These are phyloP conservation scores for Acanthisitta chloris DNA, from an alignment of 2,113 vertebrate genomes.

Conservation along the genomic window DNA sequence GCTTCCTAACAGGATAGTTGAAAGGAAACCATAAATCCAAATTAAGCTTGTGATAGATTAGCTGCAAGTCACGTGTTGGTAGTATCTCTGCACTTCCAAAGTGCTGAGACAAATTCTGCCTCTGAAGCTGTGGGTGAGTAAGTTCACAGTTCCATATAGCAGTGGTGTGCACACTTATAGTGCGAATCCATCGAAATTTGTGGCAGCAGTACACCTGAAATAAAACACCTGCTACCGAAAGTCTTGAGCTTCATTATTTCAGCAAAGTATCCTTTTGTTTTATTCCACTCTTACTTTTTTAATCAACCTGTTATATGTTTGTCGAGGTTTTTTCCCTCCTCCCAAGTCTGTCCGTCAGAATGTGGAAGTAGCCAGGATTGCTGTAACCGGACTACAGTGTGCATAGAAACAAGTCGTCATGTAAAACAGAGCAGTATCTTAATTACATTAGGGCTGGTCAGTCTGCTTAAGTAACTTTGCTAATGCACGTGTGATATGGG, in stretches of 20 bases:
- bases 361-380: not conserved
- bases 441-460: not conserved
- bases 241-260: not conserved
- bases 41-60: conserved; percentile 50
- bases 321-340: not conserved
- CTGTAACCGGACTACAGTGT: not conserved
- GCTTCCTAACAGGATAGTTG: conserved; percentile 6
- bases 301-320: not conserved
- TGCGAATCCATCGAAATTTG: not conserved
- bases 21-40: conserved; percentile 41
- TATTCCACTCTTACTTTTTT: not conserved
- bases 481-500: not conserved
- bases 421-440: not conserved
- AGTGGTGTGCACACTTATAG: not conserved
- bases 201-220: fast-evolving
- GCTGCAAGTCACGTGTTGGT: not conserved
- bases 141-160: not conserved
- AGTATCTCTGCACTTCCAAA: not conserved
- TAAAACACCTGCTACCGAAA: too few species aligned
- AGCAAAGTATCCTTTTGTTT: not conserved
- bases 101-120: not conserved
- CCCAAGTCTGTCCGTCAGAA: not conserved
- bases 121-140: not conserved
- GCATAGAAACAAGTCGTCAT: not conserved
- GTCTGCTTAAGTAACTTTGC: not conserved